A percentile compares a stretch with the other conserved stretches of the same genome.
Evolutionary conservation across 2,888 invertebrate species (phyloP).

Genomic region (Xylota sylvarum): DNA sequence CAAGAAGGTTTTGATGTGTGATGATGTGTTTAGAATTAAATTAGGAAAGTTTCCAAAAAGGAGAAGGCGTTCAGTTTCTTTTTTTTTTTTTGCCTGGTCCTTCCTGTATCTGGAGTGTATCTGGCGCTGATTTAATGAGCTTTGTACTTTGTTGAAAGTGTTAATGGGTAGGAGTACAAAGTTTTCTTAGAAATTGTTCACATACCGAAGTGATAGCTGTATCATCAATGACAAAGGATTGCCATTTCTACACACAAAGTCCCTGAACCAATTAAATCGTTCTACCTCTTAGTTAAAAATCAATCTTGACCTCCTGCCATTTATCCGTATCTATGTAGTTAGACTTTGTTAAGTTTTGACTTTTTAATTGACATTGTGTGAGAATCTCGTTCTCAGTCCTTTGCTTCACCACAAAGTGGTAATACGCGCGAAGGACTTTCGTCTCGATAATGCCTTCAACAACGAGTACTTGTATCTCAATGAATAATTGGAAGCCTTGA

Average conservation of each 20-base stretch:
- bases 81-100: not conserved
- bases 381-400: not conserved
- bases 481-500: constrained; percentile 58
- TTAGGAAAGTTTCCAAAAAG: constrained; percentile 66
- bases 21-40: constrained; percentile 75
- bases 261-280: not conserved
- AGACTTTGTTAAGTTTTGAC: not conserved
- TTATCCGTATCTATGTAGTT: not conserved
- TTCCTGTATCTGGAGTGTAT: not conserved
- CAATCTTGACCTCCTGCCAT: not conserved
- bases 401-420: not conserved
- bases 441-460: not conserved
- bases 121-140: constrained; percentile 51
- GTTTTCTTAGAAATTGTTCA: too few relatives aligned
- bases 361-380: constrained; percentile 43
- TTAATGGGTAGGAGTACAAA: too few relatives aligned
- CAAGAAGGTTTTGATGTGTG: constrained; percentile 65
- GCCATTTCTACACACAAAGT: not conserved
- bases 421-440: not conserved
- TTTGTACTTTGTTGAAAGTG: not conserved
- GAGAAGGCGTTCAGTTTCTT: constrained; percentile 16
- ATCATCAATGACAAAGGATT: too few relatives aligned
- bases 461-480: not conserved
- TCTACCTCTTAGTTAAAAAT: constrained; percentile 1
- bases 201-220: too few relatives aligned